These are phyloP conservation scores for Minunthozetes semirufus DNA, from an alignment of 2,888 invertebrate genomes.

Conservation along the genomic window DNA sequence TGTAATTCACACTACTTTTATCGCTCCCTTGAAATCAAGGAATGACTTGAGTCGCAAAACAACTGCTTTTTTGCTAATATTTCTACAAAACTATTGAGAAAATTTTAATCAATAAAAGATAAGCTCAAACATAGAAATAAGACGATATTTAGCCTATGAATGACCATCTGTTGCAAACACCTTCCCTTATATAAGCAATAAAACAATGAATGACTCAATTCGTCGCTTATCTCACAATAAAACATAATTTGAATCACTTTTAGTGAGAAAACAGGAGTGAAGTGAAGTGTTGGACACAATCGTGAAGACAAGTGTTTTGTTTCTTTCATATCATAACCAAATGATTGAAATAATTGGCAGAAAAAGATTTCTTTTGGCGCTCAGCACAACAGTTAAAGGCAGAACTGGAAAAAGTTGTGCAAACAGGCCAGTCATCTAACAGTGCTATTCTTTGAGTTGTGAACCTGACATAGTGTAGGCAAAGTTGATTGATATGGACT, in stretches of 20 bases:
- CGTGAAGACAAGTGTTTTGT: constrained; percentile 20
- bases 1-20: constrained; percentile 29
- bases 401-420: constrained; percentile 1
- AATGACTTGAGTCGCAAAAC: not conserved
- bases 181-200: not conserved
- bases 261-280: not conserved
- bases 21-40: constrained; percentile 27
- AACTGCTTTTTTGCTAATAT: constrained; percentile 24
- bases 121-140: not conserved
- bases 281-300: constrained; percentile 12
- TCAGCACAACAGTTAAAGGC: not conserved
- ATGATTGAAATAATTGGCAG: constrained; percentile 24
- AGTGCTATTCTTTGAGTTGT: constrained; percentile 3
- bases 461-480: constrained; percentile 16
- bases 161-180: constrained; percentile 29
- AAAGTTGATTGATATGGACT: constrained; percentile 27
- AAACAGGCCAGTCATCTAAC: not conserved
- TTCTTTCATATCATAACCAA: not conserved
- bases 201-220: constrained; percentile 4
- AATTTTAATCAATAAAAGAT: constrained; percentile 28
- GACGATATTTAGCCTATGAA: not conserved
- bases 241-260: not conserved
- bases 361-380: not conserved
- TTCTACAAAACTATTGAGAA: constrained; percentile 24
- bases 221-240: not conserved